A percentile compares a stretch with the other conserved stretches of the same genome.
Evolutionary conservation across 2,113 vertebrate species (phyloP).

Genomic region (Cyanocitta stelleri): DNA sequence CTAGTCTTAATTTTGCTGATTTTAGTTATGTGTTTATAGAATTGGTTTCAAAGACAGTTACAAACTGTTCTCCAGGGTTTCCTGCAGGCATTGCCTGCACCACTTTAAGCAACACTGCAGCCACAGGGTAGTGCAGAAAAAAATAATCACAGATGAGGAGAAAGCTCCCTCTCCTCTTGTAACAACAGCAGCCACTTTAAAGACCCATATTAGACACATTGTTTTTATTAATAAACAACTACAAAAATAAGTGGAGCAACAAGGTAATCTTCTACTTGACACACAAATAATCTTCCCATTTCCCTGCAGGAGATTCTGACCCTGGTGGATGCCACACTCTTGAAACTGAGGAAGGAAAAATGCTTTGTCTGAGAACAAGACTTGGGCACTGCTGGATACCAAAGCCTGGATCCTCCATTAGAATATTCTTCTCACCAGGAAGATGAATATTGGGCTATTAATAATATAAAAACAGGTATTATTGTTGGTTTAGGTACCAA

Average conservation of each 20-base stretch:
- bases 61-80: neutral
- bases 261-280: neutral
- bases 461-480: neutral
- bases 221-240: conserved; percentile 21
- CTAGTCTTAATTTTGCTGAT: neutral
- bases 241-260: neutral
- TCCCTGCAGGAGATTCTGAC: conserved; percentile 62
- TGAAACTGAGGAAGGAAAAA: conserved; percentile 20
- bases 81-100: neutral
- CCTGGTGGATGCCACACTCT: conserved; percentile 16
- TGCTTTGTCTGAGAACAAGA: neutral
- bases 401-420: neutral
- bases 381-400: neutral
- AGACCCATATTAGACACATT: neutral
- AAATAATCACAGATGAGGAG: neutral
- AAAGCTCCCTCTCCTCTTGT: neutral
- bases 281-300: neutral
- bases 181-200: neutral
- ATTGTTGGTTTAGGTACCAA: neutral
- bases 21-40: neutral
- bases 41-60: neutral
- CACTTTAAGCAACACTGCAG: neutral
- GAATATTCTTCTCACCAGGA: neutral
- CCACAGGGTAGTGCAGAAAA: neutral
- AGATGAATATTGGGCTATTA: neutral